Conservation (phyloP, 2,888 invertebrate genomes). For the Ametastegia equiseti region DNA sequence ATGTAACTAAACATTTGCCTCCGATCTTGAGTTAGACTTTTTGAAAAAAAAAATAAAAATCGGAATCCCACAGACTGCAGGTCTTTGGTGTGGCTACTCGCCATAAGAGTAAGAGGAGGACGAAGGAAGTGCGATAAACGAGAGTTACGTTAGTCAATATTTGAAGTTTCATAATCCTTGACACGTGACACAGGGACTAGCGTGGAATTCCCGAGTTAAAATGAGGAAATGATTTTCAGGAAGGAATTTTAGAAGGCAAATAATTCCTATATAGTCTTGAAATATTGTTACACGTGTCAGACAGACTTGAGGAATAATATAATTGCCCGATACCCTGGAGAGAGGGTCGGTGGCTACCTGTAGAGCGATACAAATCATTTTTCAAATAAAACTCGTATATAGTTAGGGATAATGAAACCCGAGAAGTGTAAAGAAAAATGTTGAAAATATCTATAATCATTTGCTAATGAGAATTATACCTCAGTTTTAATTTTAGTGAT, state of each 20-base stretch:
- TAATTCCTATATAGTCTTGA: neutral
- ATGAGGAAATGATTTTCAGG: neutral
- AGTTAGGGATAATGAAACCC: constrained; percentile 48
- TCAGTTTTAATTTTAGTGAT: constrained; percentile 59
- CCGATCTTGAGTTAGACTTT: constrained; percentile 1
- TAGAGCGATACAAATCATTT: constrained; percentile 42
- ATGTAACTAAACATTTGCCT: constrained; percentile 13
- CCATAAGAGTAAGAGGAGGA: neutral
- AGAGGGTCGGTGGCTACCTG: constrained; percentile 41
- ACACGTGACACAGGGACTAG: constrained; percentile 18
- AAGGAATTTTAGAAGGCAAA: neutral
- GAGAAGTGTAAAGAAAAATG: neutral
- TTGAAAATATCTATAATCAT: neutral
- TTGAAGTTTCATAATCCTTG: constrained; percentile 17
- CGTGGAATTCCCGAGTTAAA: neutral
- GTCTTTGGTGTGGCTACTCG: constrained; percentile 4
- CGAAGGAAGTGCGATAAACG: constrained; percentile 21
- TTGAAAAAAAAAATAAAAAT: neutral
- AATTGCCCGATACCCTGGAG: constrained; percentile 37
- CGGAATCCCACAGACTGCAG: neutral
- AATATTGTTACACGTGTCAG: constrained; percentile 43
- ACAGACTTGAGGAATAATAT: constrained; percentile 24
- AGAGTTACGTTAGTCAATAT: constrained; percentile 35
- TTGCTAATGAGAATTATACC: constrained; percentile 54
- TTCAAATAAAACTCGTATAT: constrained; percentile 20